A percentile compares a stretch with the other conserved stretches of the same genome.
These are phyloP conservation scores for Pseudopipra pipra DNA, from an alignment of 2,113 vertebrate genomes.

Conservation along the genomic window DNA sequence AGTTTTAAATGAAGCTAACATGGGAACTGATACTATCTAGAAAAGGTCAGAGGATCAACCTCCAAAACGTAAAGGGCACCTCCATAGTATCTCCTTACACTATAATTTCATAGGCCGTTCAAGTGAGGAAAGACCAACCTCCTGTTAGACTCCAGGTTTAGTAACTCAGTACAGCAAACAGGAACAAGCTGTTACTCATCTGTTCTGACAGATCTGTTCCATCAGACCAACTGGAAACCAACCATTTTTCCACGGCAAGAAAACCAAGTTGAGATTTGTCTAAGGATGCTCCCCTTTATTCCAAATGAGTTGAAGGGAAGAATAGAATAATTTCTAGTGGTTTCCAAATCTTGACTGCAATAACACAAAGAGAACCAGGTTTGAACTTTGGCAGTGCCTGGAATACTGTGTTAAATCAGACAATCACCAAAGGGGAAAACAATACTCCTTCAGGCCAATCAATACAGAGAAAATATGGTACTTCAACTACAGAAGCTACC, in stretches of 20 bases:
- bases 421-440: background rate
- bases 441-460: background rate
- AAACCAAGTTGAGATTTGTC: background rate
- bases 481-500: background rate
- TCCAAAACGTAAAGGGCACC: background rate
- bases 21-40: background rate
- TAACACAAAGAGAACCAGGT: background rate
- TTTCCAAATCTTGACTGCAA: background rate
- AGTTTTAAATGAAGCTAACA: background rate
- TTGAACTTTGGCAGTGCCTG: background rate
- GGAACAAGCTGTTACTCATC: background rate
- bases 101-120: accelerated
- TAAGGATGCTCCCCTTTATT: background rate
- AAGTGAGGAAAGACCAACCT: background rate
- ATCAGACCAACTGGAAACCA: background rate
- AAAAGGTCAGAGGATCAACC: background rate
- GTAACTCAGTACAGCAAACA: background rate
- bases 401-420: background rate
- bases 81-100: background rate
- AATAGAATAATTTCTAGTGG: background rate
- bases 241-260: background rate
- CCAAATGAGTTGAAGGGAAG: background rate
- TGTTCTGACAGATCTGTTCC: background rate
- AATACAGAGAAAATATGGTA: background rate
- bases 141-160: background rate